A percentile compares a stretch with the other conserved stretches of the same genome.
These are phyloP conservation scores for Syngnathoides biaculeatus DNA, from an alignment of 2,113 vertebrate genomes.

Conservation along the genomic window DNA sequence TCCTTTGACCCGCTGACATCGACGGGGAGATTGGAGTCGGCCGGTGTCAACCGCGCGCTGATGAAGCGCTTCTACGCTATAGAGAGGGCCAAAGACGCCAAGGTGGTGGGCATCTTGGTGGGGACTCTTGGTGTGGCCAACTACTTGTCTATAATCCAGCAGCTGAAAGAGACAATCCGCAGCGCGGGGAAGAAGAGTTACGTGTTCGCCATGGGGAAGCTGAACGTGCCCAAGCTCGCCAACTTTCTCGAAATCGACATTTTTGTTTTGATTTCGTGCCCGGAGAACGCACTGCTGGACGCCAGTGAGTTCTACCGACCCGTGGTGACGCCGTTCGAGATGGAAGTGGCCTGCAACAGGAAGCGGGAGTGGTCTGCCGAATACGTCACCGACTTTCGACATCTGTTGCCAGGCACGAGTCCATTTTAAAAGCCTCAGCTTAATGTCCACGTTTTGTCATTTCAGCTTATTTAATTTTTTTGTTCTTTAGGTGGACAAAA, in stretches of 20 bases:
- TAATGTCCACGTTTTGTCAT: neutral
- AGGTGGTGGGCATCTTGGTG: constrained; percentile 86
- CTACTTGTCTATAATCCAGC: constrained; percentile 80
- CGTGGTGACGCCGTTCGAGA: constrained; percentile 86
- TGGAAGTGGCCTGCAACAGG: constrained; percentile 93
- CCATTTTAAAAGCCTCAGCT: neutral
- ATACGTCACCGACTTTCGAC: constrained; percentile 85
- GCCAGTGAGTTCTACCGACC: constrained; percentile 84
- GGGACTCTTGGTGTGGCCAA: constrained; percentile 84
- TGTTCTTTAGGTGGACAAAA: constrained; percentile 76
- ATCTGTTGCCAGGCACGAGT: constrained; percentile 84
- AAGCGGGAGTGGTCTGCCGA: constrained; percentile 83
- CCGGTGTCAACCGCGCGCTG: constrained; percentile 76
- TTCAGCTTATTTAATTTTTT: neutral
- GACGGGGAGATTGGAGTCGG: constrained; percentile 71
- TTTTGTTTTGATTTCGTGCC: constrained; percentile 89
- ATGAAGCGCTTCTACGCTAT: constrained; percentile 89
- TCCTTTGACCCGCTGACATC: constrained; percentile 81
- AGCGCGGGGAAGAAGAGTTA: constrained; percentile 90
- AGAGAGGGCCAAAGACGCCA: constrained; percentile 86
- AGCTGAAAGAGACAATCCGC: constrained; percentile 76
- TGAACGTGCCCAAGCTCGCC: constrained; percentile 89
- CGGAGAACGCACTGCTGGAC: constrained; percentile 86
- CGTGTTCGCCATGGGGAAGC: constrained; percentile 86
- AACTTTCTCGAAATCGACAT: constrained; percentile 94